Evolutionary conservation across 1,140 invertebrate genomes (phyloP).

Genomic region (Drosophila persimilis): DNA sequence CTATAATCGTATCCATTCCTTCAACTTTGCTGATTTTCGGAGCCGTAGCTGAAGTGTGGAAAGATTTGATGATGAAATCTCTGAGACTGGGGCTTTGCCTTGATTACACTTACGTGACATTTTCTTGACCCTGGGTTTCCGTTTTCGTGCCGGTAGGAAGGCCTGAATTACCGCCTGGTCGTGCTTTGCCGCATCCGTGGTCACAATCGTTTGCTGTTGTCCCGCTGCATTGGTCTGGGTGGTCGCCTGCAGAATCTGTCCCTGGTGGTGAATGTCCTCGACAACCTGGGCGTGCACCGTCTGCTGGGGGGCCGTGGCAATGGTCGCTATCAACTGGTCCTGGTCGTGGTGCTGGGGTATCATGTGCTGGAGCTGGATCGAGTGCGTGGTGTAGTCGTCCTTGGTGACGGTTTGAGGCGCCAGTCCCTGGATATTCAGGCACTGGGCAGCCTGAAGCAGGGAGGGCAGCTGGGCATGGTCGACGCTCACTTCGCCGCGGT

Average conservation of each 20-base stretch:
- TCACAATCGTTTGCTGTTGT: constrained; percentile 76
- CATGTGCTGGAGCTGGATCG: constrained; percentile 84
- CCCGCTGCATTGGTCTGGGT: constrained; percentile 74
- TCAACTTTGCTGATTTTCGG: constrained; percentile 82
- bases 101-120: constrained; percentile 69
- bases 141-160: constrained; percentile 83
- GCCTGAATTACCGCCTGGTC: constrained; percentile 82
- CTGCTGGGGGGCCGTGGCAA: constrained; percentile 78
- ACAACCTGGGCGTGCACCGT: constrained; percentile 82
- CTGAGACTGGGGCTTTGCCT: too few species aligned
- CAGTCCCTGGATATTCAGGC: constrained; percentile 86
- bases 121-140: constrained; percentile 82
- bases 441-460: constrained; percentile 86
- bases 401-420: constrained; percentile 84
- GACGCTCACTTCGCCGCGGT: constrained; percentile 87
- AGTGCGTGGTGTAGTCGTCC: constrained; percentile 82
- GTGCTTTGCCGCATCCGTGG: constrained; percentile 80
- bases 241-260: constrained; percentile 77
- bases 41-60: constrained; percentile 54
- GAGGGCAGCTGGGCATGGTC: constrained; percentile 86
- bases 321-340: constrained; percentile 80
- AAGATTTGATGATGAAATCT: not conserved
- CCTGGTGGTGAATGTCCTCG: constrained; percentile 80
- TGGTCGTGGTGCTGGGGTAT: constrained; percentile 82
- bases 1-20: constrained; percentile 79